phyloP scores from a whole-genome alignment of 2,888 invertebrate genomes.

The Apotomis betuletana region DNA sequence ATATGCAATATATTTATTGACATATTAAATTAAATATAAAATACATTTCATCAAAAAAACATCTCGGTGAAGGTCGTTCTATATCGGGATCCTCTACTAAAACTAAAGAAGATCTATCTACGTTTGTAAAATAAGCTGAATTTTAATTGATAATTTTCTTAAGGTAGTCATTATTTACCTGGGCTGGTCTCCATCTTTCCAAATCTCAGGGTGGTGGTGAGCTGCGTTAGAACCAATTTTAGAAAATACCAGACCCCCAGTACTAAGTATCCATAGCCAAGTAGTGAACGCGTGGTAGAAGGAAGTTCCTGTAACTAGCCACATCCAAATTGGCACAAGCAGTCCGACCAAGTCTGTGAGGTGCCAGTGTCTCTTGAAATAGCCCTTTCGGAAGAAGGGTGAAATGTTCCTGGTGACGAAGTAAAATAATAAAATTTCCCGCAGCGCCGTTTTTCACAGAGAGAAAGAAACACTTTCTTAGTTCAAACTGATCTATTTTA shows the following conservation, averaged over 20 bases:
- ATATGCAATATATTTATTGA: no score
- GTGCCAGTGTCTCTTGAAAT: conserved; percentile 61
- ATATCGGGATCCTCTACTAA: no score
- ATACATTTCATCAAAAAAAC: no score
- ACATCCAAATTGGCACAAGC: conserved; percentile 75
- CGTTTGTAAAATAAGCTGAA: no score
- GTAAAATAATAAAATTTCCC: background rate
- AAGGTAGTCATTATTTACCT: conserved; percentile 65
- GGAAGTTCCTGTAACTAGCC: conserved; percentile 59
- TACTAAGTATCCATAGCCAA: conserved; percentile 84
- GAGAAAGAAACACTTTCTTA: no score
- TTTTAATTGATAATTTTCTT: no score
- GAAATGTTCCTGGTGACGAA: conserved; percentile 54
- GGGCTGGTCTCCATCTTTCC: conserved; percentile 90
- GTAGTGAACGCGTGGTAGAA: conserved; percentile 63
- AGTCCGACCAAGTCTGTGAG: conserved; percentile 70
- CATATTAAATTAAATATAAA: no score
- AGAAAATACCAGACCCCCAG: conserved; percentile 85
- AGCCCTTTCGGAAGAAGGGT: conserved; percentile 59
- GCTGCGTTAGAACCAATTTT: conserved; percentile 88
- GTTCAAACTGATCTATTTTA: no score
- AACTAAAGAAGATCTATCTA: no score
- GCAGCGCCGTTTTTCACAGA: no score
- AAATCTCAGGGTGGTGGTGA: conserved; percentile 91
- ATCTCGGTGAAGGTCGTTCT: no score